These are phyloP conservation scores for Pteropus alecto DNA, from an alignment of 2,113 vertebrate species.

Conservation along the genomic window DNA sequence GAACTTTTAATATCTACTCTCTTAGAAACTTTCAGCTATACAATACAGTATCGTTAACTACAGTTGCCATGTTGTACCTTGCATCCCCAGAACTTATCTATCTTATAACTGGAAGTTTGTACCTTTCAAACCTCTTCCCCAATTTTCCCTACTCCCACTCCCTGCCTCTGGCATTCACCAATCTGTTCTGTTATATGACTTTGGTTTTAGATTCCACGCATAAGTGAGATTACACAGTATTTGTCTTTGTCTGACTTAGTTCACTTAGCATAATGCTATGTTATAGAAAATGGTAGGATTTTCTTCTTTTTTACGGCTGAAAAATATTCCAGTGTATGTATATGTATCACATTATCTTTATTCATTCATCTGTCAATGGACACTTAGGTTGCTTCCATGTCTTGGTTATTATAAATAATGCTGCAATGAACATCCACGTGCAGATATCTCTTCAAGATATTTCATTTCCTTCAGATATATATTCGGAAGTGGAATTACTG, in stretches of 20 bases:
- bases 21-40: not conserved
- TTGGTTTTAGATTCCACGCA: not conserved
- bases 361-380: not conserved
- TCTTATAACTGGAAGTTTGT: not conserved
- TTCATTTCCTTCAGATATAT: not conserved
- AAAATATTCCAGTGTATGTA: not conserved
- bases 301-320: not conserved
- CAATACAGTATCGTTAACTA: not conserved
- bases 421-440: not conserved
- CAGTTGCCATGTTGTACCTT: not conserved
- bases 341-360: not conserved
- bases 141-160: not conserved
- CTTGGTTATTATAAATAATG: not conserved
- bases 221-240: not conserved
- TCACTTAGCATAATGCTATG: not conserved
- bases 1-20: not conserved
- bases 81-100: not conserved
- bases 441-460: not conserved
- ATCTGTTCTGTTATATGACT: not conserved
- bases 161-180: not conserved
- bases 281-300: not conserved
- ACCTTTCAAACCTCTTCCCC: not conserved
- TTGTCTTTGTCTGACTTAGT: not conserved
- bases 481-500: not conserved
- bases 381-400: not conserved